Evolutionary conservation across 2,113 vertebrate genomes (phyloP), one percentile per base, ranked within the genome.

Genomic region (Leptosomus discolor): DNA sequence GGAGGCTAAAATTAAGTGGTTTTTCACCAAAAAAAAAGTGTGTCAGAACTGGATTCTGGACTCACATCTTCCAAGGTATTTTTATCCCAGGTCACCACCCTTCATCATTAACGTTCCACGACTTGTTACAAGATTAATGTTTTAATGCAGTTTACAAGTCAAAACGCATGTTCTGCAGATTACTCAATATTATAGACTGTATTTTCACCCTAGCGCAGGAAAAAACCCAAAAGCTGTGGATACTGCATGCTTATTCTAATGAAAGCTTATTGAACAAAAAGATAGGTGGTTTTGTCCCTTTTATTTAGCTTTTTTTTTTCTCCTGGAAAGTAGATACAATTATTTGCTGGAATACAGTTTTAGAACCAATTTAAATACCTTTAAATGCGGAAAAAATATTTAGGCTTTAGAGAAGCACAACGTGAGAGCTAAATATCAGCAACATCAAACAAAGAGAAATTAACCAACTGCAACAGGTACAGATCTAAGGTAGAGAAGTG

Each of bases 391-490:
- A 39, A 16, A 36, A 30, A 29, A 57, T 70, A 95, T n/a, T 83
- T 69, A 67, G 53, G 37, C 30, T 96, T 96, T 26, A 60, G 76
- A 96, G 65, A 90, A 92, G 77, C 81, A 88, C 75, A 89, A 85
- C 8, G 1, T 74, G 85, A 84, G 63, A 54, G 24, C 43, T 81
- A 68, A 74, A 60, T 82, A 93, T 88, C 60, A 87, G 80, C 81
- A 96, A 94, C 84, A 97, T 98, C 96, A 97, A 97, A 97, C 63
- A 85, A 84, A 93, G 69, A 83, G 87, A 98, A 97, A 94, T 95
- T 91, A 97, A 98, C 89, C 68, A 86, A 86, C 57, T 86, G 97
- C 95, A 98, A 97, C 94, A 98, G 96, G 97, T 98, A 97, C 20
- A 83, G 95, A 97, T 97, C 97, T 96, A 79, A 98, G 89, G 94